Conservation (phyloP, 2,888 invertebrate genomes). For the Enchytraeus crypticus region DNA sequence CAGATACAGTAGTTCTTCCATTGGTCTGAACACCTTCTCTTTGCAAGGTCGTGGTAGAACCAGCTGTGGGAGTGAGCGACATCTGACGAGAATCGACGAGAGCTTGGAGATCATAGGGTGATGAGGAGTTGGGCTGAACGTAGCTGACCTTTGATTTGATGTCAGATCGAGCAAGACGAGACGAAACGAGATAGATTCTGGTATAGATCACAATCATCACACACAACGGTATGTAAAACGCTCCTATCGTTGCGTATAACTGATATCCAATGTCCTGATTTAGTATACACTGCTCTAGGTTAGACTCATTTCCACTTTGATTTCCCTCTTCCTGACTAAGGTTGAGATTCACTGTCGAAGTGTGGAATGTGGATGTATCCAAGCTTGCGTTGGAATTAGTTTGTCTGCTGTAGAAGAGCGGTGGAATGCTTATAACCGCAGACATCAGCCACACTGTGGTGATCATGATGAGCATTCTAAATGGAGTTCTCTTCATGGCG, state of each 20-base stretch:
- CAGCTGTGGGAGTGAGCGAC: neutral
- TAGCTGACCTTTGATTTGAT: constrained; percentile 39
- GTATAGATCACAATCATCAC: constrained; percentile 96
- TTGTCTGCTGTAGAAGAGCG: constrained; percentile 53
- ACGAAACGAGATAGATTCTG: constrained; percentile 59
- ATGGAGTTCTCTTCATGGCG: constrained; percentile 84
- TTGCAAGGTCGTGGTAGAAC: neutral
- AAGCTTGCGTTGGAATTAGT: no score
- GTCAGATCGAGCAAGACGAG: constrained; percentile 40
- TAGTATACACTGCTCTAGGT: no score
- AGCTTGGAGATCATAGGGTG: neutral
- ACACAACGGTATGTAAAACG: constrained; percentile 89
- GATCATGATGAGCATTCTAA: constrained; percentile 72
- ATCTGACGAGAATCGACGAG: neutral
- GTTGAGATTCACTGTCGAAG: no score
- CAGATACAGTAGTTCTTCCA: neutral
- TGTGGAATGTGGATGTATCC: no score
- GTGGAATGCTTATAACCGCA: constrained; percentile 84
- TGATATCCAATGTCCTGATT: constrained; percentile 93
- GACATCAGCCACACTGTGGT: constrained; percentile 85
- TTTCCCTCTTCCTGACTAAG: no score
- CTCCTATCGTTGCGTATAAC: constrained; percentile 72
- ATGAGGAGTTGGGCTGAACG: neutral
- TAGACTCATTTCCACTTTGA: no score
- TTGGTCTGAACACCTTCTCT: neutral